Evolutionary conservation across 2,113 vertebrate genomes (phyloP), one percentile per base, ranked within the genome.

Genomic region (Ptyas mucosa): DNA sequence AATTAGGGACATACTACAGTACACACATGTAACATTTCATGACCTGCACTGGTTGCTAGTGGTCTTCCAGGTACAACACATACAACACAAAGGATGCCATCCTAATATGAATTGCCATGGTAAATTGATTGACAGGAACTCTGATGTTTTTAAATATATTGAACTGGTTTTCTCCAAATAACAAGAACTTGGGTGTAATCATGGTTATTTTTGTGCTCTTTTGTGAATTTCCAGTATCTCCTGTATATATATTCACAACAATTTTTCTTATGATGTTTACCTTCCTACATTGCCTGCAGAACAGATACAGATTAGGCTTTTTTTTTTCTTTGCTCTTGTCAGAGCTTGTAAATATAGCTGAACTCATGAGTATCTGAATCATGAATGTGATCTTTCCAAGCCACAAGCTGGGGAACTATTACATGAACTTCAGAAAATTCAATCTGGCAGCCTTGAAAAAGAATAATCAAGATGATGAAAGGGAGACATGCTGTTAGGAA

Each of bases 401-500:
- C 39, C 85, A 91, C 85, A 93, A 69, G 39, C 29, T 89, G 54
- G 39, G 87, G 54, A 51, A 58, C 75, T 92, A 23, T 91, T 90
- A 11, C 54, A 3, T 94, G 26, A 75, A 91, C 54, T 34, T 89
- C 61, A 34, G 88, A 90, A 94, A 94, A 91, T 89, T n/a, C n/a
- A n/a, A 94, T 61, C 88, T 34, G 85, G n/a, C 85, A 95, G 61
- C 57, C 24, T 46, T 85, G n/a, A 75, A 20, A 89, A 90, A 49
- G 94, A 95, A 90, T 91, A 88, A 87, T 54, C 90, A 86, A 91
- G 89, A 90, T 18, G 64, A 81, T 61, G 46, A 93, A 94, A 89
- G 57, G 3, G 54, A 89, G 91, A 95, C 14, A 57, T 87, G 87
- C 69, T 91, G 51, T 64, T 54, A 91, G 91, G 87, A 34, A 0